Evolutionary conservation across 2,113 vertebrate genomes (phyloP).

Genomic region (Seriola quinqueradiata): DNA sequence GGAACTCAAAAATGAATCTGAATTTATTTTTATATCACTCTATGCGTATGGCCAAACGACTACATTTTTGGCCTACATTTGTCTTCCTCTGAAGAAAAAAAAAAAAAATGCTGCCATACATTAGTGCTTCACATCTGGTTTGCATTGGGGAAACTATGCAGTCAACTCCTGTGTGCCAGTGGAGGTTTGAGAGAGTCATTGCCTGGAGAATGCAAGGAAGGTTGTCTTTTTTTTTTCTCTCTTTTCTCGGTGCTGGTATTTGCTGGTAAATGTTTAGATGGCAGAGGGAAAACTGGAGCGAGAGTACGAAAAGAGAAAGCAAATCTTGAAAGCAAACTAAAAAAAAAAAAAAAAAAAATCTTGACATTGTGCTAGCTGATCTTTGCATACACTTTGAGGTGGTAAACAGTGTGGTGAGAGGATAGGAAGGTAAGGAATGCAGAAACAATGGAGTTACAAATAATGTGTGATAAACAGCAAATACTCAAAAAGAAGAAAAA

Average conservation of each 20-base stretch:
- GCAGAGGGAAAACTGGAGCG: constrained; percentile 50
- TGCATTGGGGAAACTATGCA: constrained; percentile 86
- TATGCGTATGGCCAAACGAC: constrained; percentile 64
- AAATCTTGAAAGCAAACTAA: constrained; percentile 45
- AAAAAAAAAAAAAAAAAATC: constrained; percentile 30
- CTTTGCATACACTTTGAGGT: constrained; percentile 32
- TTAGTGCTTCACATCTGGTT: constrained; percentile 88
- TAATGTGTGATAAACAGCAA: constrained; percentile 25
- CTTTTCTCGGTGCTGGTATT: constrained; percentile 64
- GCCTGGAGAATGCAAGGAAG: constrained; percentile 76
- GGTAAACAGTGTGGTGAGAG: constrained; percentile 40
- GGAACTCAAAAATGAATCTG: constrained; percentile 60
- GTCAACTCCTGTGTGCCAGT: constrained; percentile 82
- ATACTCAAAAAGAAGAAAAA: constrained; percentile 1
- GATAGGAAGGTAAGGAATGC: constrained; percentile 40
- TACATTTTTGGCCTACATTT: constrained; percentile 80
- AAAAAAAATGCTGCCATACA: constrained; percentile 81
- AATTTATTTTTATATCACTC: constrained; percentile 77
- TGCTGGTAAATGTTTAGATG: constrained; percentile 74
- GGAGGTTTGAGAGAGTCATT: constrained; percentile 79
- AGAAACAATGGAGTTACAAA: constrained; percentile 34
- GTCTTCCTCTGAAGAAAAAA: constrained; percentile 75
- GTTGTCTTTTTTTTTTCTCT: constrained; percentile 36
- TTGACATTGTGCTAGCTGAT: constrained; percentile 37
- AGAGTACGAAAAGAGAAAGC: constrained; percentile 59